Conservation (phyloP, 2,888 invertebrate species). For the Cancer borealis region DNA sequence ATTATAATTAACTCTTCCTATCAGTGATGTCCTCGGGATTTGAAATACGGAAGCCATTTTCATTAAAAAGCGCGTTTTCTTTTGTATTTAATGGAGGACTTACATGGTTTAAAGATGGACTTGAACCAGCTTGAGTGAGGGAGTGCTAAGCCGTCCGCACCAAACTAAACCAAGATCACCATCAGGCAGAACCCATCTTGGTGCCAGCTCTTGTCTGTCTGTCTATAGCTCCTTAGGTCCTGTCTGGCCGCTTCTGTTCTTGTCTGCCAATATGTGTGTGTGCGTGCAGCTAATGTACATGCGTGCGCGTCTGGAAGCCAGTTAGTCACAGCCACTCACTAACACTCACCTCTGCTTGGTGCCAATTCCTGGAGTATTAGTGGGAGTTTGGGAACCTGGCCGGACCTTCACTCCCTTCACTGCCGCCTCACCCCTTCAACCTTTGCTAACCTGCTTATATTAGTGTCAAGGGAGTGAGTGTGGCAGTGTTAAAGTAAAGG, state of each 20-base stretch:
- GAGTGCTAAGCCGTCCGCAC: neutral
- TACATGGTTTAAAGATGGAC: neutral
- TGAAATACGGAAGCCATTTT: neutral
- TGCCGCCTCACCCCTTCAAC: neutral
- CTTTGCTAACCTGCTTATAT: neutral
- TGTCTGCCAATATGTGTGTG: slow-evolving; percentile 51
- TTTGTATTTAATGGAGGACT: neutral
- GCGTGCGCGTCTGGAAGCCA: neutral
- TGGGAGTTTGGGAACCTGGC: neutral
- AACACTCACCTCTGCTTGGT: slow-evolving; percentile 31
- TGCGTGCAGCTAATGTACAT: neutral
- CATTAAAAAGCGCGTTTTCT: neutral
- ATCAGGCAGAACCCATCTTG: slow-evolving; percentile 51
- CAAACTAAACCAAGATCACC: slow-evolving; percentile 57
- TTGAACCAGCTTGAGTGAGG: neutral
- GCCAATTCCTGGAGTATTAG: neutral
- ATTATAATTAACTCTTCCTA: neutral
- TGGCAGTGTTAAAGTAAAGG: neutral
- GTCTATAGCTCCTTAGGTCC: slow-evolving; percentile 50
- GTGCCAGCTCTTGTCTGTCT: slow-evolving; percentile 6
- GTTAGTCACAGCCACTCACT: neutral
- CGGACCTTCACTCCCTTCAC: neutral
- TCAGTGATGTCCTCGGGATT: neutral
- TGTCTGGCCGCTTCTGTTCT: slow-evolving; percentile 66
- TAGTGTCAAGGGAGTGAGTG: neutral